Conservation (phyloP, 1,140 invertebrate species). For the Sinella curviseta region DNA sequence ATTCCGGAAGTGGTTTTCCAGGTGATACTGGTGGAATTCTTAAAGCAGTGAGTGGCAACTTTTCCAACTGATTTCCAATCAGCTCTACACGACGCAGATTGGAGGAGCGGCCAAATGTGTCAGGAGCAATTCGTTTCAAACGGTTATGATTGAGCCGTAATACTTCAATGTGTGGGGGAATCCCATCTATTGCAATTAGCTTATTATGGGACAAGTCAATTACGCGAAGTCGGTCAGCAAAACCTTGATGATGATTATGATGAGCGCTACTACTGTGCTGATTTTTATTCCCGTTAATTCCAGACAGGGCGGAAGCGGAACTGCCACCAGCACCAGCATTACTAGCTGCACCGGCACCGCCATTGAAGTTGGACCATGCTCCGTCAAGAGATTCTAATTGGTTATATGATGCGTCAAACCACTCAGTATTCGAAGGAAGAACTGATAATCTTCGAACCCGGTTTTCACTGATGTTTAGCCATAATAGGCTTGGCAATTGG, state of each 20-base stretch:
- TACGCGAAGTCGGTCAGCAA: background rate
- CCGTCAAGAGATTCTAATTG: background rate
- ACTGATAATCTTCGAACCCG: slow-evolving; percentile 84
- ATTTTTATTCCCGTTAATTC: too few species aligned
- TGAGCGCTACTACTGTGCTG: background rate
- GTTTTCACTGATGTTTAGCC: slow-evolving; percentile 86
- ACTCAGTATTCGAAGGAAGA: slow-evolving; percentile 81
- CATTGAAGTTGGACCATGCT: slow-evolving; percentile 65
- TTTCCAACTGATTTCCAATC: slow-evolving; percentile 82
- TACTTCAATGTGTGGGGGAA: background rate
- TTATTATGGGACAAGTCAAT: too few species aligned
- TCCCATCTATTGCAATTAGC: too few species aligned
- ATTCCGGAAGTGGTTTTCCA: slow-evolving; percentile 73
- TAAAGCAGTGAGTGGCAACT: slow-evolving; percentile 76
- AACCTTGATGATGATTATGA: background rate
- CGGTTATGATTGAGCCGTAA: slow-evolving; percentile 76
- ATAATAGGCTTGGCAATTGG: slow-evolving; percentile 73
- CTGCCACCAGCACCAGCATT: background rate
- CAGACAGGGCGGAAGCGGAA: too few species aligned
- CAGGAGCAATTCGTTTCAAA: slow-evolving; percentile 73
- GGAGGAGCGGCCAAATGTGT: slow-evolving; percentile 81
- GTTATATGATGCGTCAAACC: slow-evolving; percentile 59
- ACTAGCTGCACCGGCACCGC: background rate
- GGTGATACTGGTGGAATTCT: slow-evolving; percentile 69
- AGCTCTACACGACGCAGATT: slow-evolving; percentile 82